phyloP scores from a whole-genome alignment of 2,113 vertebrate genomes.

The Oryzias javanicus region DNA sequence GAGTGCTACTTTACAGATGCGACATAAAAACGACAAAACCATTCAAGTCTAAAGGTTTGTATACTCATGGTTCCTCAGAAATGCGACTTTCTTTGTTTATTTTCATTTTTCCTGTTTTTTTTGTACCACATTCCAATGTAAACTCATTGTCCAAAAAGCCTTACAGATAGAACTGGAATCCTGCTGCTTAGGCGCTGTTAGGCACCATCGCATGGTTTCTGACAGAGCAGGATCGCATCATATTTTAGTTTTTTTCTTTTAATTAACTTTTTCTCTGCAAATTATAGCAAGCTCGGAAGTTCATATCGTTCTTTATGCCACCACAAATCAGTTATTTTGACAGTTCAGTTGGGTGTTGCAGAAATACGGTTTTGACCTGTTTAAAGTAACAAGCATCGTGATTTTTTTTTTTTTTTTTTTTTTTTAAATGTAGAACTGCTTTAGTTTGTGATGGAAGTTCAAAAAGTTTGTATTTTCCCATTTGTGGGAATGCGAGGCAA shows the following conservation, averaged over 20 bases:
- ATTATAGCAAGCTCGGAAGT: constrained; percentile 1
- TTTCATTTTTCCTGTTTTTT: constrained; percentile 1
- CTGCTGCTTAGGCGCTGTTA: constrained; percentile 24
- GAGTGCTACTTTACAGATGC: constrained; percentile 20
- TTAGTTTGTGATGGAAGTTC: not conserved
- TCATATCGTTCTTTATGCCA: constrained; percentile 34
- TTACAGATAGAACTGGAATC: constrained; percentile 56
- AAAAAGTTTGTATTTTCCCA: not conserved
- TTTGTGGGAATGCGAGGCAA: constrained; percentile 1
- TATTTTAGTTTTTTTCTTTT: constrained; percentile 25
- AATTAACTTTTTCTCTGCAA: constrained; percentile 5
- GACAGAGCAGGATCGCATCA: constrained; percentile 12
- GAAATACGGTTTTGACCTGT: not conserved
- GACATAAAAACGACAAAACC: constrained; percentile 14
- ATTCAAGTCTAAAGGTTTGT: constrained; percentile 1
- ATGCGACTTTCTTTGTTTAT: constrained; percentile 15
- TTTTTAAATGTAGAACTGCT: not conserved
- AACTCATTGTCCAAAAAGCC: constrained; percentile 59
- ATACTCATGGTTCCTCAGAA: constrained; percentile 18
- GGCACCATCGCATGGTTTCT: constrained; percentile 51
- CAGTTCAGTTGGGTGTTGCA: constrained; percentile 5
- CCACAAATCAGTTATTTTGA: constrained; percentile 6
- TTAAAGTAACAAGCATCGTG: constrained; percentile 4
- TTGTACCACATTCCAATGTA: constrained; percentile 71
- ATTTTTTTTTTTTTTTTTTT: constrained; percentile 20